phyloP scores from a whole-genome alignment of 2,797 vertebrate genomes.

The Alca torda region DNA sequence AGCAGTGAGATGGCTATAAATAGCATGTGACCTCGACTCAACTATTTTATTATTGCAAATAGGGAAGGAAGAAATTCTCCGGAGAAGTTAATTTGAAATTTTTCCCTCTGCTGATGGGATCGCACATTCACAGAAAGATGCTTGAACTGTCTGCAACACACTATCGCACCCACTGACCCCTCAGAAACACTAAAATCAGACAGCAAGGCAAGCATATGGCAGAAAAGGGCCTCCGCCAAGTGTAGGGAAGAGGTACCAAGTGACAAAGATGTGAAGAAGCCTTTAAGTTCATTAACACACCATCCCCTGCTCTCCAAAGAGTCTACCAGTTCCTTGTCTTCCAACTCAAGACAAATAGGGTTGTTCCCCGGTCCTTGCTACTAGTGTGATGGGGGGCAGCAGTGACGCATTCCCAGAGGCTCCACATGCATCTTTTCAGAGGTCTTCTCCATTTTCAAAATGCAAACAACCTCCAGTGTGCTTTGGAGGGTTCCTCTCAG shows the following conservation, averaged over 20 bases:
- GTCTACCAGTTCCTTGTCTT: background rate
- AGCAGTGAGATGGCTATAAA: conserved; percentile 24
- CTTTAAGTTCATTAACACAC: background rate
- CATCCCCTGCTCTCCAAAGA: background rate
- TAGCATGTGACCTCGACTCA: background rate
- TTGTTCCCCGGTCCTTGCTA: background rate
- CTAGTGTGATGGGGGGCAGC: background rate
- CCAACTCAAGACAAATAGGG: background rate
- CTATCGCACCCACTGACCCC: rapidly evolving
- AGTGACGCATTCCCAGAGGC: background rate
- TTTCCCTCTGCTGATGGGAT: background rate
- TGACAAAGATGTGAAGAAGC: background rate
- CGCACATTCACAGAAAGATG: background rate
- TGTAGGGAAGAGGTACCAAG: background rate
- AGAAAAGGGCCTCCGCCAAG: background rate
- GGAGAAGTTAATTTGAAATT: background rate
- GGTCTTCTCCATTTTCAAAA: background rate
- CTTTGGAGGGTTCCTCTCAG: background rate
- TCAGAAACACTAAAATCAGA: background rate
- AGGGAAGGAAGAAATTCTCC: background rate
- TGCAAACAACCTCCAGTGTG: background rate
- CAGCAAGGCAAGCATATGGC: background rate
- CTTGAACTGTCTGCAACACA: background rate
- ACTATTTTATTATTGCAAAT: conserved; percentile 7
- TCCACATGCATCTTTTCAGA: background rate